phyloP scores from a whole-genome alignment of 2,888 invertebrate genomes.

The Trichogramma evanescens region DNA sequence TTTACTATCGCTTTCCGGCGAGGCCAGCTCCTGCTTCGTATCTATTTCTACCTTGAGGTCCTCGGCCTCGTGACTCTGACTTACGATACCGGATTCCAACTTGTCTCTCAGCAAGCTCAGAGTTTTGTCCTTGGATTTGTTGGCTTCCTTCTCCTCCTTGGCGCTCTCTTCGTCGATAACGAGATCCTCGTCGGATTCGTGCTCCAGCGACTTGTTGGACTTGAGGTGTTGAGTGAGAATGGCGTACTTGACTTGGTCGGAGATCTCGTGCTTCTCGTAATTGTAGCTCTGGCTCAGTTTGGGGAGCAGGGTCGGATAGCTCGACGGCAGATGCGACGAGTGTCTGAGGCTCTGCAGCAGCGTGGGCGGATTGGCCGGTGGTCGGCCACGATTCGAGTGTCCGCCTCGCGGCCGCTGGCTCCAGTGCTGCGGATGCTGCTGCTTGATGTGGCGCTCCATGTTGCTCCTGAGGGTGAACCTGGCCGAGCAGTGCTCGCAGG shows the following conservation, averaged over 20 bases:
- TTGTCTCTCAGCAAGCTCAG: slow-evolving; percentile 39
- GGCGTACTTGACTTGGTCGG: slow-evolving; percentile 67
- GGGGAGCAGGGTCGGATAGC: slow-evolving; percentile 30
- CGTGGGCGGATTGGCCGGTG: slow-evolving; percentile 43
- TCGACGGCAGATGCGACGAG: background rate
- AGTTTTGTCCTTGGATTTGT: slow-evolving; percentile 27
- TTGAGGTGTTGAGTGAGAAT: slow-evolving; percentile 73
- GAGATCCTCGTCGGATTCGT: slow-evolving; percentile 62
- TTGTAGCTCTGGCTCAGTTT: slow-evolving; percentile 16
- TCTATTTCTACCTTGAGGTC: slow-evolving; percentile 17
- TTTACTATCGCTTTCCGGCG: background rate
- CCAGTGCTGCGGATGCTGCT: slow-evolving; percentile 88
- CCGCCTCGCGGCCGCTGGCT: slow-evolving; percentile 66
- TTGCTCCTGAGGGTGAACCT: slow-evolving; percentile 87
- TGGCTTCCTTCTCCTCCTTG: slow-evolving; percentile 19
- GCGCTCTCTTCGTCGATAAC: slow-evolving; percentile 59
- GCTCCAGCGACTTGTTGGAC: slow-evolving; percentile 51
- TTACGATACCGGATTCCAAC: slow-evolving; percentile 30
- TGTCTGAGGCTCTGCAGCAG: slow-evolving; percentile 26
- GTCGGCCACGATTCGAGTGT: slow-evolving; percentile 51
- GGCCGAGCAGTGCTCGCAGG: slow-evolving; percentile 84
- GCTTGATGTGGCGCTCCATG: slow-evolving; percentile 91
- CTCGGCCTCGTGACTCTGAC: slow-evolving; percentile 5
- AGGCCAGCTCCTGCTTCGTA: slow-evolving; percentile 29
- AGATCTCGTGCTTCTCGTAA: slow-evolving; percentile 48